A percentile compares a stretch with the other conserved stretches of the same genome.
These are phyloP conservation scores for Irena cyanogastra DNA, from an alignment of 2,113 vertebrate genomes.

Conservation along the genomic window DNA sequence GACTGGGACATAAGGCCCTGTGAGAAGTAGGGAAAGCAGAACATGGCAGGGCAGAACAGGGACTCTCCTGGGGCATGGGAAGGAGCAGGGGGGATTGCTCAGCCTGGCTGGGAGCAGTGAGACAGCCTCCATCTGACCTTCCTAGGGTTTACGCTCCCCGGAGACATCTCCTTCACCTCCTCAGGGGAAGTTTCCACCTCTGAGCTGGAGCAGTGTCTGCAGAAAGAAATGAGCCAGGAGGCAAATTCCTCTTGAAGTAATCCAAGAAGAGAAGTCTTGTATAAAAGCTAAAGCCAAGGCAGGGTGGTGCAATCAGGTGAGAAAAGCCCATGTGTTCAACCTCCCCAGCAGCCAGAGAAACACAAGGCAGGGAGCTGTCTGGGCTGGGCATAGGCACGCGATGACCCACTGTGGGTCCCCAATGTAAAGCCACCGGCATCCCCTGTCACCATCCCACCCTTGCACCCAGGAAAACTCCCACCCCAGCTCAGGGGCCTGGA, in stretches of 20 bases:
- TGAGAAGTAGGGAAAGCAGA: neutral
- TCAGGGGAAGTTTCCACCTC: neutral
- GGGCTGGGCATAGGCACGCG: neutral
- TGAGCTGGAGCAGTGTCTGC: neutral
- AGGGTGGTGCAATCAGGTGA: neutral
- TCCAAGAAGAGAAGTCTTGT: neutral
- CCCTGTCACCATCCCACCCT: neutral
- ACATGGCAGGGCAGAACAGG: no score
- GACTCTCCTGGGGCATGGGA: accelerated
- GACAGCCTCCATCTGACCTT: neutral
- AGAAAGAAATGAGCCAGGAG: neutral
- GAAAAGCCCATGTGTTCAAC: neutral
- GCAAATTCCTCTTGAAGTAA: neutral
- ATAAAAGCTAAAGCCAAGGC: neutral
- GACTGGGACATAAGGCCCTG: accelerated
- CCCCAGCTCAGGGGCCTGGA: neutral
- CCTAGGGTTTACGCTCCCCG: neutral
- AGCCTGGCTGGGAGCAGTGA: neutral
- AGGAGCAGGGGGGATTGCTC: neutral
- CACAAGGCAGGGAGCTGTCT: neutral
- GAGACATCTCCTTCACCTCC: neutral
- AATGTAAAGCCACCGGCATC: neutral
- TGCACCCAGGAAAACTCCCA: neutral
- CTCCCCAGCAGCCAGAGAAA: neutral
- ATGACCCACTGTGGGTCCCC: neutral